Evolutionary conservation across 2,797 vertebrate genomes (phyloP).

Genomic region (Chiroxiphia lanceolata): DNA sequence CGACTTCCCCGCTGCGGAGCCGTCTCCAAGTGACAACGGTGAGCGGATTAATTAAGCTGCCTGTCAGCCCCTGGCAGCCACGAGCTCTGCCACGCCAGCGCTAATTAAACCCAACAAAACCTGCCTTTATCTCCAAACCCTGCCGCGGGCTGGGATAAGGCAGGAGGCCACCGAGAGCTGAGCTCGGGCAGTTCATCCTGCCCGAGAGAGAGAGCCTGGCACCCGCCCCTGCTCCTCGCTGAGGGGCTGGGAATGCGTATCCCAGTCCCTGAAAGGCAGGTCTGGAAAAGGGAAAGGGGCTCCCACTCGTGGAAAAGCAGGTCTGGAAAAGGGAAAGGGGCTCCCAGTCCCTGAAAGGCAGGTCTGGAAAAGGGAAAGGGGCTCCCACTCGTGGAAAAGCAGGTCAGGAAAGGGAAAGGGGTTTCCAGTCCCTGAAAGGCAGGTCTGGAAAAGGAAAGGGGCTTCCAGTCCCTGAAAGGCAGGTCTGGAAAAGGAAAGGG

Average conservation of each 20-base stretch:
- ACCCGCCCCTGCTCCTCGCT: neutral
- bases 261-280: rapidly evolving
- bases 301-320: no score
- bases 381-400: no score
- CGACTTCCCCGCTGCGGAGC: neutral
- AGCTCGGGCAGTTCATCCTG: neutral
- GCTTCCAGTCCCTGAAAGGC: no score
- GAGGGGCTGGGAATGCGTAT: neutral
- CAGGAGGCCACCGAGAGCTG: neutral
- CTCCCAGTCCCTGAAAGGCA: no score
- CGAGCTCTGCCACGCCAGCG: constrained; percentile 13
- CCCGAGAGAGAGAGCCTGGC: neutral
- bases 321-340: no score
- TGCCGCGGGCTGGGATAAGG: neutral
- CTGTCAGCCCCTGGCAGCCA: constrained; percentile 48
- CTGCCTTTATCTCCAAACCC: neutral
- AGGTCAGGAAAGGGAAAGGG: no score
- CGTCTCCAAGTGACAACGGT: neutral
- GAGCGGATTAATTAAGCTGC: constrained; percentile 35
- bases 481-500: no score
- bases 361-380: no score
- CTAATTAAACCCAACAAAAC: constrained; percentile 49
- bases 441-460: no score
- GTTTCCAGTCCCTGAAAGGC: no score
- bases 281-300: neutral